phyloP scores from a whole-genome alignment of 2,888 invertebrate genomes.

The Sepiola atlantica region DNA sequence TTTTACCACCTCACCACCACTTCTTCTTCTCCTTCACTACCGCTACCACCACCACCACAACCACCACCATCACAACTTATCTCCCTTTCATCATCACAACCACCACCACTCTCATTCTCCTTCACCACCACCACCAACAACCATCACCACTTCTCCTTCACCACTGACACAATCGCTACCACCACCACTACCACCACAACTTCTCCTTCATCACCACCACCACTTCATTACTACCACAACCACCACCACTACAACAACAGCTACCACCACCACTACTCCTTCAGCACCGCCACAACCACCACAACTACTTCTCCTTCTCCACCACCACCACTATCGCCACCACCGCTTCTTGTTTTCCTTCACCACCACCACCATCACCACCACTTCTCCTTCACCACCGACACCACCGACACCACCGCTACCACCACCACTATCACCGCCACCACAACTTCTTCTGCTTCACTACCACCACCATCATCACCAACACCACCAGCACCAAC shows the following conservation, averaged over 20 bases:
- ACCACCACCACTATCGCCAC: background rate
- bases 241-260: background rate
- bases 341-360: background rate
- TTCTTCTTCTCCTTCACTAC: background rate
- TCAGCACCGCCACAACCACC: background rate
- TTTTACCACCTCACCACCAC: background rate
- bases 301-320: background rate
- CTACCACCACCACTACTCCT: background rate
- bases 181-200: background rate
- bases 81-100: background rate
- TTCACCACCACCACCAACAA: background rate
- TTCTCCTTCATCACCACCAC: background rate
- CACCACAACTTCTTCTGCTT: background rate
- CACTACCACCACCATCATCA: background rate
- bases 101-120: background rate
- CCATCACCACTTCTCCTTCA: too few relatives aligned
- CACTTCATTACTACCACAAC: background rate
- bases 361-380: background rate
- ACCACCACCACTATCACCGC: background rate
- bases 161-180: background rate
- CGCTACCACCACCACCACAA: background rate
- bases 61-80: background rate
- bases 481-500: background rate
- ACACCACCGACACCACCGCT: background rate
- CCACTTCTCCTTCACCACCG: background rate